Percentiles rank a stretch among this genome's conserved stretches.
Conservation (phyloP, 1,140 invertebrate genomes). For the Plectus sambesii region DNA sequence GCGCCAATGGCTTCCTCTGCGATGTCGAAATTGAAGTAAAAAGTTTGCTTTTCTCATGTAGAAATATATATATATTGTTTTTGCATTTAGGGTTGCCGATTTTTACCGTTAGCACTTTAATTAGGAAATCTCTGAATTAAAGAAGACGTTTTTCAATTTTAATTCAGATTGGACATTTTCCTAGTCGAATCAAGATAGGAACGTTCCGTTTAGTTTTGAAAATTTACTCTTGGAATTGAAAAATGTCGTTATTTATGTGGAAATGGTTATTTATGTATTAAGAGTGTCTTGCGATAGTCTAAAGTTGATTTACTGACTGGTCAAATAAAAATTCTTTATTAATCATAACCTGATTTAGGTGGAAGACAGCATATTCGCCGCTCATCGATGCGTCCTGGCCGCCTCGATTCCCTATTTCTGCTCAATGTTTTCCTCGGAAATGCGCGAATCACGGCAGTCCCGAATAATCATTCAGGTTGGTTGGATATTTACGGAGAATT, state of each 20-base stretch:
- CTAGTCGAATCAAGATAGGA: too few relatives aligned
- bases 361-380: constrained; percentile 16
- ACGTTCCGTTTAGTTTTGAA: too few relatives aligned
- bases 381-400: constrained; percentile 23
- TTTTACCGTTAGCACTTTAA: too few relatives aligned
- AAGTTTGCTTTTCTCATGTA: background rate
- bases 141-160: too few relatives aligned
- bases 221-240: too few relatives aligned
- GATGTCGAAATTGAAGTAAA: constrained; percentile 16
- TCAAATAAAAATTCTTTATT: constrained; percentile 9
- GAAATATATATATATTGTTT: constrained; percentile 15
- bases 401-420: constrained; percentile 28
- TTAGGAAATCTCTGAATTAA: too few relatives aligned
- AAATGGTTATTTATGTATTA: too few relatives aligned
- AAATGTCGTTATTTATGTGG: too few relatives aligned
- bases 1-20: constrained; percentile 5
- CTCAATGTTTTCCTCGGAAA: constrained; percentile 21
- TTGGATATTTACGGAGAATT: background rate
- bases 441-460: constrained; percentile 15
- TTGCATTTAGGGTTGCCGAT: too few relatives aligned
- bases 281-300: too few relatives aligned
- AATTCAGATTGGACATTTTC: too few relatives aligned
- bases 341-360: constrained; percentile 18
- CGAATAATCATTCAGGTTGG: constrained; percentile 7
- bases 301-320: too few relatives aligned